Evolutionary conservation across 2,888 invertebrate species (phyloP), one percentile per base, ranked within the genome.

Genomic region (Tetragonisca angustula): DNA sequence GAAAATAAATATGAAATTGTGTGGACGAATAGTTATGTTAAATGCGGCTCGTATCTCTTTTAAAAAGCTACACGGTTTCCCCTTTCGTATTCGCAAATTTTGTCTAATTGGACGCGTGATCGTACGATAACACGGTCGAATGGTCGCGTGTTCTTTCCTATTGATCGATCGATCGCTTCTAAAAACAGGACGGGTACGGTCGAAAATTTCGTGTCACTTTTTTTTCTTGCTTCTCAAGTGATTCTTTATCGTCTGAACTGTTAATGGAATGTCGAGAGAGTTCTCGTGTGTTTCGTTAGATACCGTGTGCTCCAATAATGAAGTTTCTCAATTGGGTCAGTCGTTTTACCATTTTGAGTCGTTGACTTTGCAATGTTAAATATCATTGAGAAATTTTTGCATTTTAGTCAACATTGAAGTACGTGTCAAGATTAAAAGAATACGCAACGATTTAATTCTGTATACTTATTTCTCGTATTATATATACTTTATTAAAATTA

Each of bases 21-120:
- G n/a, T 75, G 80, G 72, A 64, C 56, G 79, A 71, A n/a, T 50
- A 71, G 59, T 74, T 54, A 64, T 19, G 72, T 56, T 69, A 72
- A 83, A 82, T 83, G 67, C 19, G 19, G 49, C 74, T 59, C 81
- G 65, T 82, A 70, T 81, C 74, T 81, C 75, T 75, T 74, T 59
- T 70, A 81, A 75, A 70, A 59, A 52, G 52, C 52, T 59, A 77
- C 59, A 74, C 52, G 77, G 21, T 43, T 54, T 4, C 27, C 50
- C 11, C 68, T 32, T 61, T 80, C 78, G 83, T 85, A 84, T 86
- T 84, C 73, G 89, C 89, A 88, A 90, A 90, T 90, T 90, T 91
- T 82, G 76, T 81, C 90, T 90, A 90, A 90, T 90, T 90, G 91
- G 91, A 86, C 85, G 86, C 49, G 82, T 52, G 82, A 82, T 81